Evolutionary conservation across 2,888 invertebrate genomes (phyloP).

Genomic region (Pediacus dermestoides): DNA sequence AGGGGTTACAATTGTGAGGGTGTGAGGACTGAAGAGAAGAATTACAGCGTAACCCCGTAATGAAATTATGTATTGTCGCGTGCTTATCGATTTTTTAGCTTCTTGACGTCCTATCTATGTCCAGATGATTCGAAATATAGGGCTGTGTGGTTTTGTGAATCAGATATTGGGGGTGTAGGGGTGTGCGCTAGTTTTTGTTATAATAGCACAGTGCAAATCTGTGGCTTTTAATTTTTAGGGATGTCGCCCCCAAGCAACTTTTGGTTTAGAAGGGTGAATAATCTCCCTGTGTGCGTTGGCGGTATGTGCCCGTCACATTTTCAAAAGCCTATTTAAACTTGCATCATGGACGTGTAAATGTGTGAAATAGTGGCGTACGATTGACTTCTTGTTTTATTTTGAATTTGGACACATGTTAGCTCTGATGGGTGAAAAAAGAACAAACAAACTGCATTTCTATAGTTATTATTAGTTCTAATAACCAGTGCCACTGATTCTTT

Average conservation of each 20-base stretch:
- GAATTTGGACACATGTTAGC: too few species aligned
- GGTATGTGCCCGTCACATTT: too few species aligned
- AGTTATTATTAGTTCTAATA: too few species aligned
- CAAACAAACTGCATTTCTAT: too few species aligned
- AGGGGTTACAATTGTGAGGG: too few species aligned
- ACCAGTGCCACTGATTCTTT: too few species aligned
- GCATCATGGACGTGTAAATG: too few species aligned
- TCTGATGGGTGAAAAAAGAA: too few species aligned
- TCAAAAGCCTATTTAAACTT: too few species aligned
- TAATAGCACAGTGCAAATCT: conserved; percentile 48
- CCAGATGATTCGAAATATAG: conserved; percentile 31
- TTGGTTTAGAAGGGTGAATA: conserved; percentile 49
- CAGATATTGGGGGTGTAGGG: conserved; percentile 27
- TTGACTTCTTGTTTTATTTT: too few species aligned
- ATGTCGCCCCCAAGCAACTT: conserved; percentile 46
- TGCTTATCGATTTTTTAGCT: conserved; percentile 35
- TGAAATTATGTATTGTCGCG: conserved; percentile 23
- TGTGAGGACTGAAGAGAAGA: background rate
- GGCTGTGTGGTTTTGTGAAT: conserved; percentile 32
- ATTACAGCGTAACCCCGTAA: conserved; percentile 6
- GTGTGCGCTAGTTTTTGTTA: conserved; percentile 39
- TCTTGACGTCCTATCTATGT: conserved; percentile 30
- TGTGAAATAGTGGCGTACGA: too few species aligned
- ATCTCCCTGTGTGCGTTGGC: conserved; percentile 39
- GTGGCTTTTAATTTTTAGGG: conserved; percentile 52